A percentile compares a stretch with the other conserved stretches of the same genome.
These are phyloP conservation scores for Raja brachyura DNA, from an alignment of 2,113 vertebrate species.

Conservation along the genomic window DNA sequence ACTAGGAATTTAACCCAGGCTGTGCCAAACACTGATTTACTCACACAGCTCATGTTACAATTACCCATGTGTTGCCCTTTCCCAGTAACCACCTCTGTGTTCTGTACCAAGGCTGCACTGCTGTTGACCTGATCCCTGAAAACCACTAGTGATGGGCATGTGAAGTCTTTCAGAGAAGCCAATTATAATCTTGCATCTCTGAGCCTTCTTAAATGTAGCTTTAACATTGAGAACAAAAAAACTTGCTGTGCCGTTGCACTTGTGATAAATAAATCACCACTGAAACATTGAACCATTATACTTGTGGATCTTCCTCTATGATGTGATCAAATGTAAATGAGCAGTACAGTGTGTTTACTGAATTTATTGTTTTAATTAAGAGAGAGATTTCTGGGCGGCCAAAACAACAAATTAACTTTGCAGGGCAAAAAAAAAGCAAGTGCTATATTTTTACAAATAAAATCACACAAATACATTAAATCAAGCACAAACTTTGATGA, in stretches of 20 bases:
- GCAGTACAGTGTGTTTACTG: background rate
- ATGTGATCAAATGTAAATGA: background rate
- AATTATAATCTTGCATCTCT: background rate
- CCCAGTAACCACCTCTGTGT: background rate
- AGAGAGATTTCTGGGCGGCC: background rate
- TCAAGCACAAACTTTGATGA: background rate
- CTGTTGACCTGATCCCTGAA: background rate
- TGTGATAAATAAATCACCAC: too few species aligned
- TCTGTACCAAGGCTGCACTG: background rate
- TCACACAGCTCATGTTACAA: background rate
- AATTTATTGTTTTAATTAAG: slow-evolving; percentile 31
- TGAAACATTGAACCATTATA: background rate
- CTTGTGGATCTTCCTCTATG: background rate
- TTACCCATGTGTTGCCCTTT: background rate
- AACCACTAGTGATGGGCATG: background rate
- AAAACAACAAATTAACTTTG: background rate
- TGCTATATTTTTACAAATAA: background rate
- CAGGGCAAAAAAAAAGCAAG: background rate
- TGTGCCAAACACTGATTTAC: background rate
- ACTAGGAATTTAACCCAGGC: background rate
- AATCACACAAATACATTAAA: background rate
- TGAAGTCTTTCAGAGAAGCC: background rate
- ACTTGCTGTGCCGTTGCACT: too few species aligned
- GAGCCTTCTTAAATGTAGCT: background rate
- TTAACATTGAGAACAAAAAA: background rate